phyloP scores from a whole-genome alignment of 2,888 invertebrate species.

The Xestia c-nigrum region DNA sequence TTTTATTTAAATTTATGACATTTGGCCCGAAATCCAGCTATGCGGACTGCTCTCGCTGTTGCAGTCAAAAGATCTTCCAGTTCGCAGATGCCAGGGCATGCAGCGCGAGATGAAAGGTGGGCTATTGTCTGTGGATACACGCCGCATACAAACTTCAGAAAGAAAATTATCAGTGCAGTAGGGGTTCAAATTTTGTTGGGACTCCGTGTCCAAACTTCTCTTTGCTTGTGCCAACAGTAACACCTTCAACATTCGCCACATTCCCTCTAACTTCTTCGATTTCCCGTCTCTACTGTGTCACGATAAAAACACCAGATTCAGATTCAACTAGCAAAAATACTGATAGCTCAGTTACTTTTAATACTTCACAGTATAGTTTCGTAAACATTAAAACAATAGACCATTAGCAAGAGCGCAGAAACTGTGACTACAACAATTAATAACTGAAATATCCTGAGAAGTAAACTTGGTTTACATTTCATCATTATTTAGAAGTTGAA shows the following conservation, averaged over 20 bases:
- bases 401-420: conserved; percentile 58
- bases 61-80: too few species aligned
- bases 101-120: too few species aligned
- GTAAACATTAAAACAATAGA: conserved; percentile 65
- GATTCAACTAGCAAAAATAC: neutral
- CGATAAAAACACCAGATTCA: neutral
- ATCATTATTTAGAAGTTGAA: conserved; percentile 25
- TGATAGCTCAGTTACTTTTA: neutral
- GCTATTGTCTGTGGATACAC: too few species aligned
- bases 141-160: too few species aligned
- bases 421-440: conserved; percentile 66
- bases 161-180: neutral
- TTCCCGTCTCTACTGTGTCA: neutral
- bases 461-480: conserved; percentile 41
- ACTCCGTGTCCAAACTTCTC: neutral
- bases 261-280: neutral
- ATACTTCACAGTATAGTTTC: conserved; percentile 53
- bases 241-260: neutral
- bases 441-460: conserved; percentile 69
- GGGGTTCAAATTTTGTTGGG: neutral
- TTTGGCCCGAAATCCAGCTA: too few species aligned
- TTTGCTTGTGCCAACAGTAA: neutral
- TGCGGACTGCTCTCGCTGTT: too few species aligned
- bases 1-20: too few species aligned
- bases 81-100: too few species aligned